Evolutionary conservation across 1,140 invertebrate species (phyloP).

Genomic region (Drosophila albomicans): DNA sequence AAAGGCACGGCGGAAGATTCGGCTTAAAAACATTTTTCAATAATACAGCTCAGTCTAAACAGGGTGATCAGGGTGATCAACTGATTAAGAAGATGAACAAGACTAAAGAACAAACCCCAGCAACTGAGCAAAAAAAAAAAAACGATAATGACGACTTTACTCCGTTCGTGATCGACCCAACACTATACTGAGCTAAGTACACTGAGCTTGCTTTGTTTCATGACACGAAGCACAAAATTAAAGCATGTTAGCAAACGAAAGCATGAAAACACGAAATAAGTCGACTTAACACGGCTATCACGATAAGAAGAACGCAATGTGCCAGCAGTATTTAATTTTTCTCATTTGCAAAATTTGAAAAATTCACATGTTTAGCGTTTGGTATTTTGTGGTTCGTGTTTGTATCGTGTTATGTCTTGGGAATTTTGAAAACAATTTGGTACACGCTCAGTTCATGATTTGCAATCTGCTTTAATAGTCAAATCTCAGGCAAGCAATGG

Average conservation of each 20-base stretch:
- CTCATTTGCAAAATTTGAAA: not conserved
- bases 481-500: conserved; percentile 2
- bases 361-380: not conserved
- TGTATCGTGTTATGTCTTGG: not conserved
- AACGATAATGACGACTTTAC: no score
- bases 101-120: no score
- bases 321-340: not conserved
- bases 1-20: no score
- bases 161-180: no score
- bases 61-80: no score
- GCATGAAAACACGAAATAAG: conserved; percentile 1
- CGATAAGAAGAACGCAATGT: not conserved
- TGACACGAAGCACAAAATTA: not conserved
- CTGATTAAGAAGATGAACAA: no score
- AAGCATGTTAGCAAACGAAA: not conserved
- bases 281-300: conserved; percentile 2
- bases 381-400: conserved; percentile 6
- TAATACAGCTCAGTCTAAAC: no score
- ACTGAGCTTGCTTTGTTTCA: no score
- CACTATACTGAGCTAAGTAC: no score
- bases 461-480: not conserved
- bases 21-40: no score
- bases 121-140: no score
- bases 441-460: conserved; percentile 13
- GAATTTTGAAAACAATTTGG: not conserved